These are phyloP conservation scores for Lycaon pictus DNA, from an alignment of 2,113 vertebrate species.

Conservation along the genomic window DNA sequence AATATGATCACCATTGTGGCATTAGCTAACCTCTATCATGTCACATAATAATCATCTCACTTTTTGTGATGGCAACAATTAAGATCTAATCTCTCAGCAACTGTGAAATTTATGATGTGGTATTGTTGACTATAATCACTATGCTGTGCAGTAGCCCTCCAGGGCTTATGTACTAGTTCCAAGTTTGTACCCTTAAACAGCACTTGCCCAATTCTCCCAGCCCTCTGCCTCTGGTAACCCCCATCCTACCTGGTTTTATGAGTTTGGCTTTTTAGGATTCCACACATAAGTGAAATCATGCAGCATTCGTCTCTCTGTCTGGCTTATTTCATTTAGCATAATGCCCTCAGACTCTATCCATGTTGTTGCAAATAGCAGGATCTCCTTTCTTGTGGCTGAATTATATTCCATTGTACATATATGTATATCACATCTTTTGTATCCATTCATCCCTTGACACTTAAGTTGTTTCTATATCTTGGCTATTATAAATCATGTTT, in stretches of 20 bases:
- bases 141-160: background rate
- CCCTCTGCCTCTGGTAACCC: background rate
- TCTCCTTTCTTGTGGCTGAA: background rate
- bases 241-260: background rate
- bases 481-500: background rate
- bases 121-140: background rate
- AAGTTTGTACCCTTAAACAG: background rate
- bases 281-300: background rate
- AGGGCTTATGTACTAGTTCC: background rate
- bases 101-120: background rate
- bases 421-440: background rate
- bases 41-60: background rate
- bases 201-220: background rate
- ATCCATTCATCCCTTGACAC: background rate
- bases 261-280: background rate
- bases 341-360: background rate
- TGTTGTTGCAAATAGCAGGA: background rate
- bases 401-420: background rate
- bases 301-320: background rate
- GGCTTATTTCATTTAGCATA: background rate
- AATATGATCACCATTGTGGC: background rate
- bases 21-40: too few relatives aligned
- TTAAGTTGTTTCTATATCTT: background rate
- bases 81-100: background rate
- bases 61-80: background rate